Percentiles rank a stretch among this genome's conserved stretches.
Evolutionary conservation across 2,888 invertebrate genomes (phyloP).

Genomic region (Lasius platythorax): DNA sequence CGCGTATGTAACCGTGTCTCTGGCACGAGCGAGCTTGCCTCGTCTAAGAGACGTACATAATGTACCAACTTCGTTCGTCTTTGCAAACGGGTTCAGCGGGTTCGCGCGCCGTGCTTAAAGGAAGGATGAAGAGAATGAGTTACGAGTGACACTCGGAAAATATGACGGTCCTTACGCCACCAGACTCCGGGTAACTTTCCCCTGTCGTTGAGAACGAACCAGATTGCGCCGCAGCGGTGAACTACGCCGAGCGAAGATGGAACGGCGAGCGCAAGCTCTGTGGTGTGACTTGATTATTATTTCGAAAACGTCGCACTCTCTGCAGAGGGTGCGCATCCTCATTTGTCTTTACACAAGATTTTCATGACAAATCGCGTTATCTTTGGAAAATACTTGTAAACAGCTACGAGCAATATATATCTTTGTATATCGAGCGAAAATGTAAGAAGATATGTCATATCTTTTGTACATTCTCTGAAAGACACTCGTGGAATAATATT

Average conservation of each 20-base stretch:
- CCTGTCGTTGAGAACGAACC: constrained; percentile 36
- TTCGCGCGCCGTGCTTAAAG: constrained; percentile 11
- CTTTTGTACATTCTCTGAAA: background rate
- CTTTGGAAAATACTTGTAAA: background rate
- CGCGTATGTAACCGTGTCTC: constrained; percentile 5
- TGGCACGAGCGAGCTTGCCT: constrained; percentile 44
- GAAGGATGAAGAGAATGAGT: constrained; percentile 50
- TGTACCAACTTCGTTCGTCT: constrained; percentile 67
- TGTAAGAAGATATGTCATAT: background rate
- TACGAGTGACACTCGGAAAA: constrained; percentile 60
- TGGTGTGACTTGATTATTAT: constrained; percentile 47
- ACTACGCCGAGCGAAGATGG: constrained; percentile 24
- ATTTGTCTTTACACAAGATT: background rate
- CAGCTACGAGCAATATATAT: background rate
- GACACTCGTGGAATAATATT: background rate
- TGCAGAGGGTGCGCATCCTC: background rate
- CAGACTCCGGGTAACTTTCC: constrained; percentile 42
- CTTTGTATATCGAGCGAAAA: background rate
- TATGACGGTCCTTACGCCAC: constrained; percentile 47
- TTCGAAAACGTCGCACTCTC: constrained; percentile 27
- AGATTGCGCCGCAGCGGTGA: constrained; percentile 30
- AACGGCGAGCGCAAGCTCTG: constrained; percentile 2
- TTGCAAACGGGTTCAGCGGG: constrained; percentile 33
- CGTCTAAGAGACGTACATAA: constrained; percentile 75
- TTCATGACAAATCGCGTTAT: background rate